A percentile compares a stretch with the other conserved stretches of the same genome.
These are phyloP conservation scores for Indicator maculatus DNA, from an alignment of 2,113 vertebrate species.

Conservation along the genomic window DNA sequence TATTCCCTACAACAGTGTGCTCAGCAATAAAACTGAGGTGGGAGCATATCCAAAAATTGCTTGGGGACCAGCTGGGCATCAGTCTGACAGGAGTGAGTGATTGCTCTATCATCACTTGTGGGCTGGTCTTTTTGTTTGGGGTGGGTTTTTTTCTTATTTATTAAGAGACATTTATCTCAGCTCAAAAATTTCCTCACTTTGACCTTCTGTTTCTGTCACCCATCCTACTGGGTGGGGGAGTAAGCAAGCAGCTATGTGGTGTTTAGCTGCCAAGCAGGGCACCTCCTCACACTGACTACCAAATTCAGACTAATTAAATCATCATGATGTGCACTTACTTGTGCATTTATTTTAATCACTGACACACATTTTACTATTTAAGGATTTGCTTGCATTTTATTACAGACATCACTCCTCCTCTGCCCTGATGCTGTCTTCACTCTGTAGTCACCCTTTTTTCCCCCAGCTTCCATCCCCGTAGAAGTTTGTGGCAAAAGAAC, in stretches of 20 bases:
- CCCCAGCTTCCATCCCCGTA: neutral
- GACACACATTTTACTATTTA: neutral
- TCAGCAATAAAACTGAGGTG: neutral
- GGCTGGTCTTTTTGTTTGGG: neutral
- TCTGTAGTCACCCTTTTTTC: neutral
- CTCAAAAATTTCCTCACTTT: neutral
- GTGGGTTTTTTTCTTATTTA: neutral
- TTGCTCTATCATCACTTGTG: neutral
- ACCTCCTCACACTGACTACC: neutral
- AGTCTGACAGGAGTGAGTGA: neutral
- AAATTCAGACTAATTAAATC: neutral
- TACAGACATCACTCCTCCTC: neutral
- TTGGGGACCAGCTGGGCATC: neutral
- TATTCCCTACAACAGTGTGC: rapidly evolving
- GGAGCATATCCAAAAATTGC: neutral
- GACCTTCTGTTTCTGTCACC: neutral
- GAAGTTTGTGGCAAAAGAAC: neutral
- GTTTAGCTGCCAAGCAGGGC: neutral
- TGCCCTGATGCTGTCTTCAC: neutral
- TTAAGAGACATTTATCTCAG: neutral
- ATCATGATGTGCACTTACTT: neutral
- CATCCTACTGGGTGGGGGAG: neutral
- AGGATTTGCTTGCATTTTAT: neutral
- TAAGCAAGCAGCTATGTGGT: neutral
- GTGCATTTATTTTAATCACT: neutral